A percentile compares a stretch with the other conserved stretches of the same genome.
Conservation (phyloP, 2,797 vertebrate species). For the Remorina albescens region DNA sequence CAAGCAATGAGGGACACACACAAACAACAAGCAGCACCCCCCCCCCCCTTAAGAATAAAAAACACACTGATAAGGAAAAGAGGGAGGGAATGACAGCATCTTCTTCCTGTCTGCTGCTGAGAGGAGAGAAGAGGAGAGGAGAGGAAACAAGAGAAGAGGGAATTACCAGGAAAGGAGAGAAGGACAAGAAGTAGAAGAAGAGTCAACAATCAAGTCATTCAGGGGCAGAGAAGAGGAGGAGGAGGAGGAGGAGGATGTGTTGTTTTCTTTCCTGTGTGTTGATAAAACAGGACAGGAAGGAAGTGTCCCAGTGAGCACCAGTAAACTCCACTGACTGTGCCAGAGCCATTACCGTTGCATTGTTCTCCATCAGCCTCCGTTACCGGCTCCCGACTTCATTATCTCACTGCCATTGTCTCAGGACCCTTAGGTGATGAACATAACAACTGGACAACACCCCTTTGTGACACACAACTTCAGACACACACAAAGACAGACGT, state of each 20-base stretch:
- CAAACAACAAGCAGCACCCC: constrained; percentile 63
- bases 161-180: constrained; percentile 6
- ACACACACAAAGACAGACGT: constrained; percentile 17
- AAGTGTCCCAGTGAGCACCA: constrained; percentile 48
- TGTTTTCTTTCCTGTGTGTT: constrained; percentile 73
- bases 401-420: constrained; percentile 73
- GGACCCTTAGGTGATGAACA: constrained; percentile 66
- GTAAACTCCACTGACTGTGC: constrained; percentile 57
- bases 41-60: constrained; percentile 65
- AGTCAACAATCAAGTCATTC: constrained; percentile 21
- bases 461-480: constrained; percentile 16
- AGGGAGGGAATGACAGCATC: constrained; percentile 5
- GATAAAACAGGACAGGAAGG: constrained; percentile 69
- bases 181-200: constrained; percentile 4
- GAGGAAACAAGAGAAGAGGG: background rate
- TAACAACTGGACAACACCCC: constrained; percentile 51
- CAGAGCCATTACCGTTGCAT: constrained; percentile 55
- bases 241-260: constrained; percentile 22
- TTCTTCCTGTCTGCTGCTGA: constrained; percentile 52
- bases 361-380: constrained; percentile 63
- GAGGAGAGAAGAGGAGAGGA: background rate
- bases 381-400: constrained; percentile 62
- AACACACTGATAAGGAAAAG: constrained; percentile 68
- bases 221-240: constrained; percentile 12
- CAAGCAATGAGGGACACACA: constrained; percentile 8